Percentiles rank a stretch among this genome's conserved stretches.
Evolutionary conservation across 2,797 vertebrate genomes (phyloP).

Genomic region (Arrhamphus sclerolepis): DNA sequence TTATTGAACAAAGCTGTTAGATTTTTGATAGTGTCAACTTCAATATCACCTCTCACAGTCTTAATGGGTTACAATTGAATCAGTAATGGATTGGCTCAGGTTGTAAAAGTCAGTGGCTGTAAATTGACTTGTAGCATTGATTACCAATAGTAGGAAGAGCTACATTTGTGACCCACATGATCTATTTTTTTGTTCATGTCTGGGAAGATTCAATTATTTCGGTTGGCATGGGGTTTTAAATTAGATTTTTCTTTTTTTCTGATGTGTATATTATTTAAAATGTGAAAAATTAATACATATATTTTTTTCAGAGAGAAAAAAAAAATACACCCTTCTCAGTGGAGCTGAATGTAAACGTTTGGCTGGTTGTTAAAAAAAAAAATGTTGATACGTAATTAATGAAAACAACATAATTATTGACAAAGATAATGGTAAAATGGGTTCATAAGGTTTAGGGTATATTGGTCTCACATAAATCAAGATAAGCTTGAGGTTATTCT

Average conservation of each 20-base stretch:
- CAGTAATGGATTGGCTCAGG: constrained; percentile 55
- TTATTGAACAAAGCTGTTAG: constrained; percentile 55
- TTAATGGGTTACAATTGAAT: constrained; percentile 69
- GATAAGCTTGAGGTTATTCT: constrained; percentile 45
- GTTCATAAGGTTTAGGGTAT: constrained; percentile 29
- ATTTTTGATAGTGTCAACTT: constrained; percentile 68
- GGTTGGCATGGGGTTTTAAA: constrained; percentile 44
- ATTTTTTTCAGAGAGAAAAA: constrained; percentile 25
- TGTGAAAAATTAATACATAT: constrained; percentile 59
- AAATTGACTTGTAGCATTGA: constrained; percentile 73
- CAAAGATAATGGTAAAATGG: constrained; percentile 59
- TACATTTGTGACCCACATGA: constrained; percentile 47
- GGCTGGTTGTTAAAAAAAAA: constrained; percentile 19
- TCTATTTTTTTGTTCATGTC: constrained; percentile 57
- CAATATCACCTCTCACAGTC: constrained; percentile 41
- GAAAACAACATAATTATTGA: constrained; percentile 53
- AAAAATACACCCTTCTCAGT: not conserved
- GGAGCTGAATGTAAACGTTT: constrained; percentile 22
- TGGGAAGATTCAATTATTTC: constrained; percentile 62
- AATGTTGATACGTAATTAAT: constrained; percentile 61
- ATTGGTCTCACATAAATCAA: constrained; percentile 19
- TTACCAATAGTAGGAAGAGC: constrained; percentile 60
- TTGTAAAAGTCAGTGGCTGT: constrained; percentile 57
- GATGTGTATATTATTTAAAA: constrained; percentile 61
- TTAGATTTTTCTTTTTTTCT: constrained; percentile 44